A percentile compares a stretch with the other conserved stretches of the same genome.
phyloP scores from a whole-genome alignment of 2,113 vertebrate genomes.

The Aldabrachelys gigantea region DNA sequence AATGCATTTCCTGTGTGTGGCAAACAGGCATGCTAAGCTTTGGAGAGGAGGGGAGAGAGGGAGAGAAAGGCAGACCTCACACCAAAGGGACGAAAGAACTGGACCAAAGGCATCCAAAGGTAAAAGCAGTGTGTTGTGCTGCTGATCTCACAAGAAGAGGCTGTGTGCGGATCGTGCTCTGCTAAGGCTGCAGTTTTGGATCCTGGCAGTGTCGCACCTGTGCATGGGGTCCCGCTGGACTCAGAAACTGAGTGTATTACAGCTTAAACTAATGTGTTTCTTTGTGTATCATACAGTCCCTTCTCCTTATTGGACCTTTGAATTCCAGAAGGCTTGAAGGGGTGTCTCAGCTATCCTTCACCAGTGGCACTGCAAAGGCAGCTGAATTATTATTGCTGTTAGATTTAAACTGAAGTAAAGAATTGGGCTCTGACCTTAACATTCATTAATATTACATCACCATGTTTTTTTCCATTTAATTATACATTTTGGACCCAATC shows the following conservation, averaged over 20 bases:
- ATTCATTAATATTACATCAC: not conserved
- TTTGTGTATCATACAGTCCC: not conserved
- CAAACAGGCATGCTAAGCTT: constrained; percentile 24
- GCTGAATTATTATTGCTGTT: not conserved
- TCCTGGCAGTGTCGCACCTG: not conserved
- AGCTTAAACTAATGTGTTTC: not conserved
- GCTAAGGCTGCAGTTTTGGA: rapidly evolving
- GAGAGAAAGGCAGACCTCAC: not conserved
- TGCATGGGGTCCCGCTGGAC: not conserved
- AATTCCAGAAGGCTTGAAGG: not conserved
- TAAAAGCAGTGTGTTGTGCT: rapidly evolving
- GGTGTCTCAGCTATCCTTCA: not conserved
- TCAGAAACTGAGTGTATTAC: not conserved
- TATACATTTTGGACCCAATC: not conserved
- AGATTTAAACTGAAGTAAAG: not conserved
- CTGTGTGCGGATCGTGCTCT: not conserved
- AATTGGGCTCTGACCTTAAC: not conserved
- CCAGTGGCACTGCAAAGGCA: not conserved
- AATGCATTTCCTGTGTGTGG: constrained; percentile 75
- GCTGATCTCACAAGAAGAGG: not conserved
- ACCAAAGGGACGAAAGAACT: rapidly evolving
- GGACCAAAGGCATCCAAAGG: not conserved
- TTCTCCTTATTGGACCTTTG: not conserved
- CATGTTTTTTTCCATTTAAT: not conserved
- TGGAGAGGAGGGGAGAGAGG: not conserved